Percentiles rank a stretch among this genome's conserved stretches.
Conservation (phyloP, 2,113 vertebrate species). For the Pimephales promelas region DNA sequence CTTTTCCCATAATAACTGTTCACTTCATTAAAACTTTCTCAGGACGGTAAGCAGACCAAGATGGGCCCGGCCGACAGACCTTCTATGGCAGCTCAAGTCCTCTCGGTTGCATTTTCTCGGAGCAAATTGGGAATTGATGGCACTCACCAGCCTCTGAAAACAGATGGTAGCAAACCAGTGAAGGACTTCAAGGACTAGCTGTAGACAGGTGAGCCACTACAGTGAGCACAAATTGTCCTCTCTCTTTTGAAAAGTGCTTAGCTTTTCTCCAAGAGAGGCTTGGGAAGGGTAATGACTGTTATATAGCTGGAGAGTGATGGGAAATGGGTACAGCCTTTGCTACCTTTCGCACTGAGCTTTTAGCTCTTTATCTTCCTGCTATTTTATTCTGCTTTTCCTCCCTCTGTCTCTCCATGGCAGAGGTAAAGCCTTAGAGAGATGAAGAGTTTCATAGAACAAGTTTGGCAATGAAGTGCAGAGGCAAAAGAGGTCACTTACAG, state of each 20-base stretch:
- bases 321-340: conserved; percentile 53
- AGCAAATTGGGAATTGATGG: conserved; percentile 57
- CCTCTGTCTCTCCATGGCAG: conserved; percentile 15
- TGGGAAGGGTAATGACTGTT: conserved; percentile 55
- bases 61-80: conserved; percentile 19
- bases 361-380: conserved; percentile 43
- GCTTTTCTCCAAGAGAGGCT: conserved; percentile 54
- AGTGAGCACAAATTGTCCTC: conserved; percentile 64
- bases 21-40: conserved; percentile 20
- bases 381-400: conserved; percentile 10
- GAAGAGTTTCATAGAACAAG: conserved; percentile 44
- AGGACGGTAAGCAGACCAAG: not conserved
- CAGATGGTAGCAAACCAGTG: conserved; percentile 57
- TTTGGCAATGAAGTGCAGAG: conserved; percentile 47
- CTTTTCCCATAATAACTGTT: conserved; percentile 13
- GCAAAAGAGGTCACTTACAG: conserved; percentile 45
- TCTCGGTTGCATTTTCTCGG: conserved; percentile 44
- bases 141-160: conserved; percentile 59
- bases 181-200: conserved; percentile 59
- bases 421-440: conserved; percentile 48
- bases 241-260: conserved; percentile 61
- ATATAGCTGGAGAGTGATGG: conserved; percentile 56
- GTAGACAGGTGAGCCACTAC: conserved; percentile 57
- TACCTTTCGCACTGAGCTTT: conserved; percentile 51
- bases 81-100: conserved; percentile 36